Evolutionary conservation across 35 echinoderm and acorn worm genomes (phyloP), one percentile per base, ranked within the genome.

Genomic region (Eucidaris tribuloides): DNA sequence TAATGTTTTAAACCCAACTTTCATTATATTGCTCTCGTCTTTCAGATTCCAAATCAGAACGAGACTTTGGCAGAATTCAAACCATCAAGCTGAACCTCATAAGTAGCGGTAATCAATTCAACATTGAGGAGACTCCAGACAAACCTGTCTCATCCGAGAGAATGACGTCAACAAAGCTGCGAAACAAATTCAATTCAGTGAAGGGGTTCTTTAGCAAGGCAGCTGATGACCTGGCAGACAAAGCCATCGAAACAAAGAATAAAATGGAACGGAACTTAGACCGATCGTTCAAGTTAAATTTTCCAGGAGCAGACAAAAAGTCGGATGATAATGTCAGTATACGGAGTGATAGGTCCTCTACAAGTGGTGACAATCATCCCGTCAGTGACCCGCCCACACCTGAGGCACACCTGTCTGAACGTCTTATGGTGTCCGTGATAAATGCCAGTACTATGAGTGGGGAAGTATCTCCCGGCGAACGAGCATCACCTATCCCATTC

Each of bases 171-270:
- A 44, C 41, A 14, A 74, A 43, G 24, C 17, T 74, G 18, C 38
- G 44, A 36, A 74, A 44, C 68, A 74, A 59, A 62, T 82, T 58
- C 23, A 59, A 35, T 14, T 83, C 91, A 14, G 27, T 91, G 32
- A 82, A 82, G 43, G 76, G 82, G 17, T 87, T 93, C 44, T 81
- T 93, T 52, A 83, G 74, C 28, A 93, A 89, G 49, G 91, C 91
- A 65, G 91, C 85, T 1, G 91, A 93, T 80, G 91, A 89, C 30
- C 22, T 93, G 15, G 57, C 85, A 1, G 86, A 84, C 17, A 81
- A 81, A 34, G 91, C 91, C 39, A 34, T 41, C 4, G 88, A 81
- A 85, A 82, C 92, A 6, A 94, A 94, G 66, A 82, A 81, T 28
- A 82, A 89, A 32, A 79, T 94, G 28, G 92, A 84, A 20, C 35